Evolutionary conservation across 1,140 invertebrate species (phyloP), one percentile per base, ranked within the genome.

Genomic region (Neodiprion virginianus): DNA sequence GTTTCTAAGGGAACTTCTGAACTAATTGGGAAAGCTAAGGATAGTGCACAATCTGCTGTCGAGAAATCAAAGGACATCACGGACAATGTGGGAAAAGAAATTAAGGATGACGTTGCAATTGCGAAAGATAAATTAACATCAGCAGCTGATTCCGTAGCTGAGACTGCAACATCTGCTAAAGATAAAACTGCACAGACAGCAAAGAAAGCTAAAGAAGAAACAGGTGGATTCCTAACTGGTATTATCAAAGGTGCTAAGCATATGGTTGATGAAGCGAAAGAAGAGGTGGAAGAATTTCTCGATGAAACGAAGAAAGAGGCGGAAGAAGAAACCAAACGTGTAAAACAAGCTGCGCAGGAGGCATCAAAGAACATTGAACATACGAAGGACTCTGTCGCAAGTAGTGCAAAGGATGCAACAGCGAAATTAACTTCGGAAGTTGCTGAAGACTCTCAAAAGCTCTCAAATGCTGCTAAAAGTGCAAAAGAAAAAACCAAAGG

Each of bases 311-410:
- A 71, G 70, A 71, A 49, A 71, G 48, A 71, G 23, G 70, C 48
- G 9, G 40, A 47, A 48, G 70, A 71, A 49, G 70, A 71, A 49
- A 12, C n/a, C 9, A 40, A 71, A 49, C 70, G 70, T 40, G 70
- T 48, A 10, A 40, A 40, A 47, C 40, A 0, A 14, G 70, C 70
- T 11, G 70, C 70, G 4, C n/a, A 71, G 70, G 70, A 71, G 11
- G n/a, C 28, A 48, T 23, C 70, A 12, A 49, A 71, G 21, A 40
- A 23, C 1, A 21, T 69, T 1, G 67, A 77, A 53, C 67, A 81
- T 50, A 48, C 65, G 1, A 78, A 79, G 40, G 78, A 79, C 12
- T 50, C 73, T 65, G 48, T 71, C 1, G 49, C 48, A 14, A 53
- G 50, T 1, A 28, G 76, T 48, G 48, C 75, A 7, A 8, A 67